A percentile compares a stretch with the other conserved stretches of the same genome.
These are phyloP conservation scores for Microcebus lehilahytsara DNA, from an alignment of 2,113 vertebrate species.

Conservation along the genomic window DNA sequence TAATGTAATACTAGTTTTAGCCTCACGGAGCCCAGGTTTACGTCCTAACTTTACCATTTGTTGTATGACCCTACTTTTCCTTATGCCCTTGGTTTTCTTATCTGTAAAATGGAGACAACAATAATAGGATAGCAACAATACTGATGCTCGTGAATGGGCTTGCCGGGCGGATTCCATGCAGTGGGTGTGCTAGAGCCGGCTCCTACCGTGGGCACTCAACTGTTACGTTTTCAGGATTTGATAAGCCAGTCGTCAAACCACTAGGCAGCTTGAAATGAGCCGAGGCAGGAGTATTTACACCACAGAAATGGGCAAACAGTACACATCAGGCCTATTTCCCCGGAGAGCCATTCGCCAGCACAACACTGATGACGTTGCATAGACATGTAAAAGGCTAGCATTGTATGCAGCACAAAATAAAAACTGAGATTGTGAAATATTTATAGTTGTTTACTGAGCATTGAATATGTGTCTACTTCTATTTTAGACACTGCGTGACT, in stretches of 20 bases:
- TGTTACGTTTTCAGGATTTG: background rate
- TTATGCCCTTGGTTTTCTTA: background rate
- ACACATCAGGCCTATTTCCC: background rate
- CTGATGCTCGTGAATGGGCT: rapidly evolving
- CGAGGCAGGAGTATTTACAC: background rate
- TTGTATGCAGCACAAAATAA: background rate
- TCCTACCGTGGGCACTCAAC: background rate
- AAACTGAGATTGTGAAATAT: background rate
- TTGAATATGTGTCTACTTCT: background rate
- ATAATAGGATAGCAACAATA: background rate
- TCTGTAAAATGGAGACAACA: background rate
- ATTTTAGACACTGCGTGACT: background rate
- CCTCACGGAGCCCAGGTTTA: background rate
- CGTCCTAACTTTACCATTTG: background rate
- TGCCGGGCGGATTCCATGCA: background rate
- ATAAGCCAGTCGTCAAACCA: background rate
- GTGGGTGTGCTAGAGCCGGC: background rate
- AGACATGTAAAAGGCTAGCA: background rate
- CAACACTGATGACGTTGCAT: background rate
- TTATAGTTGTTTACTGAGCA: conserved; percentile 3
- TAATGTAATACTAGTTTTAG: background rate
- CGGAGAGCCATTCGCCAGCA: background rate
- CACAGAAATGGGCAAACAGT: background rate
- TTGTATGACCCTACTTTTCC: background rate
- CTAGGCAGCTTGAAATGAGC: background rate